phyloP scores from a whole-genome alignment of 2,888 invertebrate genomes.

The Diaprepes abbreviatus region DNA sequence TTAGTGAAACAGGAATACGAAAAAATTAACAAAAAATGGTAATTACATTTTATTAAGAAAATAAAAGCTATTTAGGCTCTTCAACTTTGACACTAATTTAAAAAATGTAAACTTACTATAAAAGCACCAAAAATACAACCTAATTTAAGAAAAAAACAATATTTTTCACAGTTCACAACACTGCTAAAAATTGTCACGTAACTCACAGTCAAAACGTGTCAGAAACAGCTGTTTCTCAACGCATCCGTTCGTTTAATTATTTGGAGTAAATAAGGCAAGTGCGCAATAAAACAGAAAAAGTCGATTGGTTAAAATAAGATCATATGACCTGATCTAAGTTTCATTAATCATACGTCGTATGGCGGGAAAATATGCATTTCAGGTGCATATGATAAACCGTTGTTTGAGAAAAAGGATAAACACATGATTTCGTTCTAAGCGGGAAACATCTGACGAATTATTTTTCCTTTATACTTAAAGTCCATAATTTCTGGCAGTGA shows the following conservation, averaged over 20 bases:
- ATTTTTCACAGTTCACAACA: conserved; percentile 10
- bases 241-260: background rate
- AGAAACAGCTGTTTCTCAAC: conserved; percentile 24
- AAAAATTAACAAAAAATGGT: background rate
- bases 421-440: too few species aligned
- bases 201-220: conserved; percentile 12
- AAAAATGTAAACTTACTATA: background rate
- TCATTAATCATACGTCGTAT: background rate
- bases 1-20: background rate
- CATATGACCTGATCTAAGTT: background rate
- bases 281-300: too few species aligned
- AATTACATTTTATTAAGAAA: background rate
- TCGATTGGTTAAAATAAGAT: background rate
- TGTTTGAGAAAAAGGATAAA: too few species aligned
- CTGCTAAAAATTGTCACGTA: conserved; percentile 10
- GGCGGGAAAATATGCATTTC: conserved; percentile 9
- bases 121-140: background rate
- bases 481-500: too few species aligned
- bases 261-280: background rate
- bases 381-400: too few species aligned
- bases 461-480: too few species aligned
- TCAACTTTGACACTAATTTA: background rate
- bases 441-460: too few species aligned
- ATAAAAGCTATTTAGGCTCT: background rate
- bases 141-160: conserved; percentile 6